Evolutionary conservation across 2,888 invertebrate species (phyloP), one percentile per base, ranked within the genome.

Genomic region (Spicauda simplicius): DNA sequence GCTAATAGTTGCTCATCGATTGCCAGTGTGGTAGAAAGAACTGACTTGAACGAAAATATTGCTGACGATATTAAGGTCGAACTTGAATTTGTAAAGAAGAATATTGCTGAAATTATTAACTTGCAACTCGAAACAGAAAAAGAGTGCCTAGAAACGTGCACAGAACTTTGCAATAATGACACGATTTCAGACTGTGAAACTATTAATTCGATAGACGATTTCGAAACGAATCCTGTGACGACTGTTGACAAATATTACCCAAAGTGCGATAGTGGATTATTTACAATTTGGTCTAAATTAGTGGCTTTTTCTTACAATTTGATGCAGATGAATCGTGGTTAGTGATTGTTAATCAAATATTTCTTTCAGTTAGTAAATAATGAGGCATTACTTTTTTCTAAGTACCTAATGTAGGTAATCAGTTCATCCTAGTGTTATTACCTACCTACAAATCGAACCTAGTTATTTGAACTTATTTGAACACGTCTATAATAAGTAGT

Each of bases 301-400:
- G 91, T 93, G 12, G 83, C 87, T 4, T 90, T 91, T 71, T 90
- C 92, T 8, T 88, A 89, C 74, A 86, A 90, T 77, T 75, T 88
- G 11, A 81, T 88, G 60, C 83, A 86, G 71, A 74, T 87, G 16
- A 88, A 88, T 70, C 88, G 86, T 64, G 91, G 91, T 91, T 68
- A 72, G 19, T 14, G 14, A 14, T 14, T 4, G 10, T 69, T 63
- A 52, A 67, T 33, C 33, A 7, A 30, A 30, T 33, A 25, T 25
- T 25, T 25, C 2, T 25, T 25, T n/a, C n/a, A n/a, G n/a, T n/a
- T n/a, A n/a, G n/a, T n/a, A n/a, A n/a, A n/a, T n/a, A n/a, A n/a
- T n/a, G n/a, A n/a, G n/a, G n/a, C n/a, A n/a, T n/a, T n/a, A n/a
- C n/a, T n/a, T n/a, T n/a, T n/a, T n/a, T n/a, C n/a, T n/a, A n/a